Percentiles rank a stretch among this genome's conserved stretches.
Evolutionary conservation across 2,113 vertebrate genomes (phyloP).

Genomic region (Dromaius novaehollandiae): DNA sequence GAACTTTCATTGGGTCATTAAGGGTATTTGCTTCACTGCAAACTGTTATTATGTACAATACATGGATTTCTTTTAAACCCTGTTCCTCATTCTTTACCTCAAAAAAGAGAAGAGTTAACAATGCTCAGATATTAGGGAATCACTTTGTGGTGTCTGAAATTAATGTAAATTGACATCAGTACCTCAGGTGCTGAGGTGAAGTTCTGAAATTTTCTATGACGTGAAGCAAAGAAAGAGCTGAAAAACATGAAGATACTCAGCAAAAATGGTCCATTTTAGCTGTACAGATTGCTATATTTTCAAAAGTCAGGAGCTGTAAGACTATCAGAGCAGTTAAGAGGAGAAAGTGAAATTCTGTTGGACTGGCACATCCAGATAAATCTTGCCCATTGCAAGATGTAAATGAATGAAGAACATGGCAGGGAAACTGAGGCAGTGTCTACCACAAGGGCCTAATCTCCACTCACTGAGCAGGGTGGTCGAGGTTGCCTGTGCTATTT

Average conservation of each 20-base stretch:
- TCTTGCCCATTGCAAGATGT: not conserved
- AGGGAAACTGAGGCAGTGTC: not conserved
- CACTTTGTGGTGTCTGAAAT: conserved; percentile 19
- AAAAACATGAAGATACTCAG: not conserved
- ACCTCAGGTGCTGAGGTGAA: not conserved
- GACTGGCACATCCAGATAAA: not conserved
- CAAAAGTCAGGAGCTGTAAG: conserved; percentile 3
- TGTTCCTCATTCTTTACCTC: conserved; percentile 20
- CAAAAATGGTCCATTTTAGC: not conserved
- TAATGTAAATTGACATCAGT: conserved; percentile 39
- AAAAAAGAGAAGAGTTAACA: not conserved
- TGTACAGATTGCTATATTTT: not conserved
- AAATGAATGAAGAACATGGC: not conserved
- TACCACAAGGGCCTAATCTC: too few relatives aligned
- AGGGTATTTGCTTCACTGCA: not conserved
- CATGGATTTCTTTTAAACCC: not conserved
- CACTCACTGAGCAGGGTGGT: too few relatives aligned
- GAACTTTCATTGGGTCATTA: not conserved
- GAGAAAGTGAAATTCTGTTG: not conserved
- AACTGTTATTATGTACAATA: conserved; percentile 1
- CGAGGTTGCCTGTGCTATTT: not conserved
- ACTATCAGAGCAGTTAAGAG: not conserved
- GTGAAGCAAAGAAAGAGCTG: not conserved
- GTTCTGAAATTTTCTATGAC: conserved; percentile 19
- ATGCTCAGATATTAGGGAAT: conserved; percentile 2